These are phyloP conservation scores for Odontocolon sp. DNA, from an alignment of 2,888 invertebrate genomes.

Conservation along the genomic window DNA sequence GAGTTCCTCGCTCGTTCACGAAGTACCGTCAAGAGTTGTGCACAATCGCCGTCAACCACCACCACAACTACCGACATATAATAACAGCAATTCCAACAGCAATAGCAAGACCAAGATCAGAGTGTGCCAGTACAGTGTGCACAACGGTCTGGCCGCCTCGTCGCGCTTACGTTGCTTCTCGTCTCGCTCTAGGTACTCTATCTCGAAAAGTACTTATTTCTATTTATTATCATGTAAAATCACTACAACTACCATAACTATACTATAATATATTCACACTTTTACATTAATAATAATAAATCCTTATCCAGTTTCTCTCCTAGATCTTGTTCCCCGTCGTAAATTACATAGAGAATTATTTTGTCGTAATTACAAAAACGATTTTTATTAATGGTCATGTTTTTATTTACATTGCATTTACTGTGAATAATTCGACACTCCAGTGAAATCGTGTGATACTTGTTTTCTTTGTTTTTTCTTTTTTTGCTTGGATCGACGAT, in stretches of 20 bases:
- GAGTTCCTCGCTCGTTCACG: conserved; percentile 25
- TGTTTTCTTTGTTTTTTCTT: not conserved
- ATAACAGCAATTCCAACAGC: no score
- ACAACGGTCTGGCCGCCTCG: not conserved
- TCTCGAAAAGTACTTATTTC: not conserved
- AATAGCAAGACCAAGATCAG: no score
- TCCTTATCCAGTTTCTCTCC: not conserved
- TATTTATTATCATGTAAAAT: not conserved
- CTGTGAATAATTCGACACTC: not conserved
- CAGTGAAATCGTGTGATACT: conserved; percentile 38
- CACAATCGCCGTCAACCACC: no score
- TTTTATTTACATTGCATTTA: not conserved
- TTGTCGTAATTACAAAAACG: not conserved
- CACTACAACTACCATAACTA: not conserved
- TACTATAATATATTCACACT: not conserved
- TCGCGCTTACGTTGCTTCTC: not conserved
- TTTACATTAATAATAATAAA: not conserved
- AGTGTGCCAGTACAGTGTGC: conserved; percentile 7
- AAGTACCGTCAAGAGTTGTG: no score
- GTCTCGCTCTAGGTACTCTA: conserved; percentile 19
- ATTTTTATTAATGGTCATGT: not conserved
- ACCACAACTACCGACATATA: no score
- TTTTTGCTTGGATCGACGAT: not conserved
- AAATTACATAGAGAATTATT: not conserved
- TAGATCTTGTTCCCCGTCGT: no score